Evolutionary conservation across 2,113 vertebrate species (phyloP).

Genomic region (human): DNA sequence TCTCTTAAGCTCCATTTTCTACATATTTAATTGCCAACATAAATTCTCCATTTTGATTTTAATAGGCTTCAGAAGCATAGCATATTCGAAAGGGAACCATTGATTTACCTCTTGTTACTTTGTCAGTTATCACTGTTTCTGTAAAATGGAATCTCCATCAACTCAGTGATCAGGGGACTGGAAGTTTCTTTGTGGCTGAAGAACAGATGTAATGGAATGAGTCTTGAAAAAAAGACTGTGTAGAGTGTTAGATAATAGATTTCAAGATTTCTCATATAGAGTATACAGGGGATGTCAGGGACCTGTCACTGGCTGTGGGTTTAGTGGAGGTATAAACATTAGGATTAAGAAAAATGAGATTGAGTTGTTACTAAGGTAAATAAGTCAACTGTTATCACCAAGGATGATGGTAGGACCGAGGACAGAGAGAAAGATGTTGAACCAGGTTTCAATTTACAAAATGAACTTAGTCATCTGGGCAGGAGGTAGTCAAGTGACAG

Average conservation of each 20-base stretch:
- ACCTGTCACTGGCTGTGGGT: not conserved
- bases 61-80: not conserved
- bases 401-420: not conserved
- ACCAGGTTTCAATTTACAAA: not conserved
- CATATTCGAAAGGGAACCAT: not conserved
- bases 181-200: not conserved
- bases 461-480: not conserved
- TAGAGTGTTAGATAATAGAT: not conserved
- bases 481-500: not conserved
- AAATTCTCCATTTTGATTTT: not conserved
- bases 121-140: not conserved
- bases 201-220: not conserved
- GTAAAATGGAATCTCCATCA: not conserved
- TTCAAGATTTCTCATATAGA: not conserved
- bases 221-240: not conserved
- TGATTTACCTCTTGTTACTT: not conserved
- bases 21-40: not conserved
- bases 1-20: not conserved
- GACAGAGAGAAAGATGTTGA: not conserved
- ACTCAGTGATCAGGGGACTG: not conserved
- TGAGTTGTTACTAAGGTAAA: not conserved
- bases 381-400: not conserved
- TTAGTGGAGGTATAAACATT: not conserved
- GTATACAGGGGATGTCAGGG: not conserved
- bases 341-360: not conserved